These are phyloP conservation scores for Athene cunicularia DNA, from an alignment of 2,113 vertebrate genomes.

Conservation along the genomic window DNA sequence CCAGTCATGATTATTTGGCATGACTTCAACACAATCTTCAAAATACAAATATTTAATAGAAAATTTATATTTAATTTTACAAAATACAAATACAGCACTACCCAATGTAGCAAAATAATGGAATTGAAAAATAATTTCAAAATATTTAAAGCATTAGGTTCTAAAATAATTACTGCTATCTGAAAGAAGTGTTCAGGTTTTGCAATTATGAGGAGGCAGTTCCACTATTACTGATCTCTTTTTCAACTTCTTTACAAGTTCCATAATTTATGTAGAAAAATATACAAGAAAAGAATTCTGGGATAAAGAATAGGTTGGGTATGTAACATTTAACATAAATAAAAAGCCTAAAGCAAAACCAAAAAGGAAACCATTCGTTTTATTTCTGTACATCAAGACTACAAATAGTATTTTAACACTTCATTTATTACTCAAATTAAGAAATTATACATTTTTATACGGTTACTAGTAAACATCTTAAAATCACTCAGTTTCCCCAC, in stretches of 20 bases:
- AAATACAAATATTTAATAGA: conserved; percentile 51
- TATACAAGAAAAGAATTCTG: conserved; percentile 46
- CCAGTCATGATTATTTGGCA: background rate
- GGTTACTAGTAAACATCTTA: conserved; percentile 77
- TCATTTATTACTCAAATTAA: conserved; percentile 79
- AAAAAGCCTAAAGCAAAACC: conserved; percentile 71
- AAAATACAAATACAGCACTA: conserved; percentile 50
- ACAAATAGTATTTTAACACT: conserved; percentile 81
- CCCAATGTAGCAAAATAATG: conserved; percentile 39
- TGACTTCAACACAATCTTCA: conserved; percentile 21
- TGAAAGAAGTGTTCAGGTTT: conserved; percentile 18
- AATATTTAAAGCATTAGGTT: conserved; percentile 53
- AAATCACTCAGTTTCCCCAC: conserved; percentile 67
- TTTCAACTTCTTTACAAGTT: conserved; percentile 43
- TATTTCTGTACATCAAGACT: conserved; percentile 79
- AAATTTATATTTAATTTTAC: conserved; percentile 49
- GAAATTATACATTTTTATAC: conserved; percentile 81
- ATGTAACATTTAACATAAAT: conserved; percentile 62
- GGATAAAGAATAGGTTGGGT: conserved; percentile 17
- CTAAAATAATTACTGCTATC: conserved; percentile 65
- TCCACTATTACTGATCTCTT: background rate
- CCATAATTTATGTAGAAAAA: conserved; percentile 61
- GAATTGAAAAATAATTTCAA: conserved; percentile 51
- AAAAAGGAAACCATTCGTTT: conserved; percentile 71
- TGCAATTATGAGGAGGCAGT: background rate